These are phyloP conservation scores for Zygogramma bicolorata DNA, from an alignment of 2,888 invertebrate genomes.

Conservation along the genomic window DNA sequence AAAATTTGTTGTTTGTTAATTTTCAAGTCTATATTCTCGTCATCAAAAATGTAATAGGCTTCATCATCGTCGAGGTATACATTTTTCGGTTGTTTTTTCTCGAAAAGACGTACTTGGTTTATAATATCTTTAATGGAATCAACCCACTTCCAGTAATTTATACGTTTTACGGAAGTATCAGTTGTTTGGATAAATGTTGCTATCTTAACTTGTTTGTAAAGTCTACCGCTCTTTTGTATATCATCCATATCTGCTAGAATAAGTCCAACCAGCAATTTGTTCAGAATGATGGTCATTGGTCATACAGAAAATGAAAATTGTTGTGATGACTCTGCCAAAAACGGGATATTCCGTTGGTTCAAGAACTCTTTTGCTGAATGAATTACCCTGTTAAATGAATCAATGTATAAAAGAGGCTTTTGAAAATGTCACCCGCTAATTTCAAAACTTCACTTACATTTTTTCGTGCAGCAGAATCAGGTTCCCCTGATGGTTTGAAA, in stretches of 20 bases:
- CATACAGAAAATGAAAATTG: conserved; percentile 53
- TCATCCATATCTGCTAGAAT: conserved; percentile 54
- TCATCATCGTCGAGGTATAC: conserved; percentile 23
- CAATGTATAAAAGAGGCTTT: conserved; percentile 49
- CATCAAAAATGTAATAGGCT: conserved; percentile 39
- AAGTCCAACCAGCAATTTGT: conserved; percentile 53
- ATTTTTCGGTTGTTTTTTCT: conserved; percentile 34
- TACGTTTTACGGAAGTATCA: conserved; percentile 41
- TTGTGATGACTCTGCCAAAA: conserved; percentile 49
- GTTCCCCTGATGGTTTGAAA: conserved; percentile 13
- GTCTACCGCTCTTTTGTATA: conserved; percentile 46
- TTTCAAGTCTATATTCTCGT: conserved; percentile 41
- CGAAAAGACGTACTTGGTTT: conserved; percentile 37
- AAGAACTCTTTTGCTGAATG: conserved; percentile 47
- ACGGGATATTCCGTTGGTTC: conserved; percentile 43
- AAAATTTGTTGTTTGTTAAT: conserved; percentile 23
- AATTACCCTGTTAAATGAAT: conserved; percentile 53
- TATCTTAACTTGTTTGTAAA: conserved; percentile 49
- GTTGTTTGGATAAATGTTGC: conserved; percentile 48
- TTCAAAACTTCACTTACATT: background rate
- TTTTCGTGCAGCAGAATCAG: background rate
- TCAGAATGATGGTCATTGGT: conserved; percentile 54
- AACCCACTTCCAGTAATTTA: conserved; percentile 35
- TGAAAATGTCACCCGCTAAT: conserved; percentile 31
- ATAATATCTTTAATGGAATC: conserved; percentile 32